Base-by-base conservation (phyloP, 1,140 invertebrate species). In the Dinothrombium tinctorium region DNA sequence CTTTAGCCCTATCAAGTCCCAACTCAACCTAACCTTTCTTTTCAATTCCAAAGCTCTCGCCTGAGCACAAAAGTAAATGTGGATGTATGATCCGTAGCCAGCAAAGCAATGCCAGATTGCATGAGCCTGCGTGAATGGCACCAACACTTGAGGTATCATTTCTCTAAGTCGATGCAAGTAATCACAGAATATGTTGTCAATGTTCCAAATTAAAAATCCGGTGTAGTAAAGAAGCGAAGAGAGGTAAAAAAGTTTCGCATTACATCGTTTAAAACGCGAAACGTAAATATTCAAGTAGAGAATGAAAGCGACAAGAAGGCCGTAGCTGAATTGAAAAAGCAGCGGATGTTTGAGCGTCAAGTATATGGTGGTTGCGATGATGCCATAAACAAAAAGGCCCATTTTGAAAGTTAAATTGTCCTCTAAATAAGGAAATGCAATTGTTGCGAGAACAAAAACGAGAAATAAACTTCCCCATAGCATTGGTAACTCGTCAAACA, bases 401-500 rank as follows among this genome's bases (percentile, higher is more conserved):
- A 33, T 12, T 20, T 37, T 41, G 8, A 41, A 17, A 21, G 33
- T 9, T 26, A 28, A 26, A n/a, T n/a, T 12, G 8, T 37, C 33
- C 2, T 15, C 21, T 9, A 19, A 39, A 6, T 37, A 15, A 12
- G 46, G 39, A 23, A 32, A 40, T 15, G 37, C 9, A 7, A 50
- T 40, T 20, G 26, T 37, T 41, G 39, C 24, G 38, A 57, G 37
- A 33, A 48, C 43, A 49, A 55, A 60, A 8, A 58, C 39, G 6
- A 59, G 42, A 26, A 58, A 47, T 21, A 51, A 47, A 19, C 51
- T 45, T 11, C 54, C 53, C 50, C 50, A 61, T 6, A 61, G 48
- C 59, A 61, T 62, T 4, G 60, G 56, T 15, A 63, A 37, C 43
- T 63, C 61, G 51, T 64, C 62, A 23, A 58, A 47, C 8, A 64